Evolutionary conservation across 1,140 invertebrate genomes (phyloP), one percentile per base, ranked within the genome.

Genomic region (Muscidifurax raptorellus): DNA sequence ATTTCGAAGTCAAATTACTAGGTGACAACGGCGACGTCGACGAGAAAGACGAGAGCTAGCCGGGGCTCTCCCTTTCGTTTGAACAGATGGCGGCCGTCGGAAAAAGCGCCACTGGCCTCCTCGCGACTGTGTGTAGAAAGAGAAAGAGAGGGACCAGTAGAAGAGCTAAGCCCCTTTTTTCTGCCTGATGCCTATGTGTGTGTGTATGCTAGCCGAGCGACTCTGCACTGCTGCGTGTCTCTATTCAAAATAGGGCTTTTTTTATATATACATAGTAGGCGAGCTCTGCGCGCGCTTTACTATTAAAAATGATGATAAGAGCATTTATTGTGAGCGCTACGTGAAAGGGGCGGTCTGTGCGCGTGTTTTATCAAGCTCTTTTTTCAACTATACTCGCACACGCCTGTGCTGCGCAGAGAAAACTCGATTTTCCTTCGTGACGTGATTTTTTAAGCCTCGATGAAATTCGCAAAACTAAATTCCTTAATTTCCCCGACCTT

Each of bases 1-100:
- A 40, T 80, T 83, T 86, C 82, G 64, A 79, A 83, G 80, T 79
- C 80, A 86, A 83, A 86, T 86, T 80, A 79, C 81, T 80, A 83
- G 76, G 81, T 79, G 81, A 86, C 81, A 74, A 78, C 30, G 72
- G 3, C 9, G 15, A 13, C 22, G 74, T 9, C 40, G 79, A 83
- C 32, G 74, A 40, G 32, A 25, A 18, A 47, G 74, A 25, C 40
- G 64, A 66, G 66, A 69, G 27, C 27, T 30, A 15, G 5, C 36
- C 10, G 13, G 7, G 36, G n/a, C 27, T 80, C 71, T 30, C 66
- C 66, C 66, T 27, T 36, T 67, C 64, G 18, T 27, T 67, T 52
- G 67, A 71, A 59, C 79, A 71, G 75, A 77, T 77, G 75, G 40
- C 25, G n/a, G n/a, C 7, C 36, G 67, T 81, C 40, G 36, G 32